Base-by-base conservation (phyloP, 2,888 invertebrate species). In the Agrilus cyanescens region DNA sequence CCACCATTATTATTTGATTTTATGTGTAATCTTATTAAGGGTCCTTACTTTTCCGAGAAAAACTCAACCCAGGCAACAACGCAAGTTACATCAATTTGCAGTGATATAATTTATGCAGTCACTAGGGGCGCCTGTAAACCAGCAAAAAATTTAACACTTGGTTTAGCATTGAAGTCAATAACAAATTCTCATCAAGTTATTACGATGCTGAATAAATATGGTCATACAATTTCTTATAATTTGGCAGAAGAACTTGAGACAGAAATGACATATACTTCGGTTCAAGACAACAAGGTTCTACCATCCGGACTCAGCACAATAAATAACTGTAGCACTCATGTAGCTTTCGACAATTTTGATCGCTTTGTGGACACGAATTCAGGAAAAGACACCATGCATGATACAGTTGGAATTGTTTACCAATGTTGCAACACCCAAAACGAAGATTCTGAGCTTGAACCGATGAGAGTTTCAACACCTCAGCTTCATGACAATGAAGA, bases 201-300 rank as follows among this genome's bases (percentile, higher is more conserved):
- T 0, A 51, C 53, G 6, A 55, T 59, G 37, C 37, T 57, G 1
- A 58, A 58, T 46, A 56, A 50, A 41, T 57, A 54, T 46, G 59
- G 57, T 1, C 58, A 59, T 53, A 52, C 52, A 15, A 49, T 55
- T 32, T 49, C 53, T 18, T 57, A 58, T 46, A 53, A 52, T 51
- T 46, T 56, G 30, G 50, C 51, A 38, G 57, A 62, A 54, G 59
- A 61, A 52, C 39, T 61, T 13, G 60, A 47, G 41, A 54, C 54
- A 7, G 54, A 54, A 45, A 47, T 50, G 47, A 52, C 54, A 3
- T 53, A 51, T 36, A 46, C 47, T 32, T 37, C 51, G 15, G 14
- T 43, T 12, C n/a, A 50, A 18, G n/a, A 18, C 18, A 18, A 5
- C 18, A 18, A 50, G 47, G 46, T 58, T 18, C 52, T 58, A 50